These are phyloP conservation scores for Dasypogon diadema DNA, from an alignment of 2,888 invertebrate species.

Conservation along the genomic window DNA sequence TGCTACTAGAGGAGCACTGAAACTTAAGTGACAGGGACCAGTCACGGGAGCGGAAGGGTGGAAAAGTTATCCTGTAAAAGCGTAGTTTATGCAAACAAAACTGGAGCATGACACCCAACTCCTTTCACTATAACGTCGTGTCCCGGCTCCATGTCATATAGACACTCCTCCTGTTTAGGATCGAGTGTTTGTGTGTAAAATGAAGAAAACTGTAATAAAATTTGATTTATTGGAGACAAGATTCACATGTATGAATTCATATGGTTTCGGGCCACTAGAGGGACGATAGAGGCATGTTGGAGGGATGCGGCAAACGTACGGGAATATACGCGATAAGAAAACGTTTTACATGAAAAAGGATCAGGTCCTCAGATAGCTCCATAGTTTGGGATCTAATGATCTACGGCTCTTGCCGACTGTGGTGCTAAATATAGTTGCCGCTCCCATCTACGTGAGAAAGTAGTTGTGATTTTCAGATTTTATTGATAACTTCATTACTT, in stretches of 20 bases:
- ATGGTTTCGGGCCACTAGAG: background rate
- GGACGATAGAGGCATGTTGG: too few relatives aligned
- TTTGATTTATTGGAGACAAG: conserved; percentile 70
- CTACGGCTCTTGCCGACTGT: conserved; percentile 11
- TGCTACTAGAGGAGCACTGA: conserved; percentile 4
- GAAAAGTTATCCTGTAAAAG: conserved; percentile 23
- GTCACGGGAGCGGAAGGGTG: conserved; percentile 20
- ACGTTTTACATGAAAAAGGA: conserved; percentile 20
- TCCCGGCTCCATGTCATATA: background rate
- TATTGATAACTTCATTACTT: conserved; percentile 45
- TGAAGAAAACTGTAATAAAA: conserved; percentile 70
- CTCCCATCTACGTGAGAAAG: background rate
- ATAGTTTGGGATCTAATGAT: conserved; percentile 19
- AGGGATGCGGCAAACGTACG: background rate
- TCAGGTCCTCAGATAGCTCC: conserved; percentile 18
- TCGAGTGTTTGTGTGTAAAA: conserved; percentile 56
- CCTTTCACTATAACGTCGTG: too few relatives aligned
- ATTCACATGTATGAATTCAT: conserved; percentile 58
- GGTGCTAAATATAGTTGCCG: conserved; percentile 11
- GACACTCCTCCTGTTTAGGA: background rate
- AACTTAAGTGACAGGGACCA: conserved; percentile 37
- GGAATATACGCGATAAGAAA: conserved; percentile 36
- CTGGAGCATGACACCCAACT: background rate
- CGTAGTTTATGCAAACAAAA: conserved; percentile 18
- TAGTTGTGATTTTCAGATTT: conserved; percentile 36